These are phyloP conservation scores for Campylomormyrus numenius DNA, from an alignment of 2,113 vertebrate species.

Conservation along the genomic window DNA sequence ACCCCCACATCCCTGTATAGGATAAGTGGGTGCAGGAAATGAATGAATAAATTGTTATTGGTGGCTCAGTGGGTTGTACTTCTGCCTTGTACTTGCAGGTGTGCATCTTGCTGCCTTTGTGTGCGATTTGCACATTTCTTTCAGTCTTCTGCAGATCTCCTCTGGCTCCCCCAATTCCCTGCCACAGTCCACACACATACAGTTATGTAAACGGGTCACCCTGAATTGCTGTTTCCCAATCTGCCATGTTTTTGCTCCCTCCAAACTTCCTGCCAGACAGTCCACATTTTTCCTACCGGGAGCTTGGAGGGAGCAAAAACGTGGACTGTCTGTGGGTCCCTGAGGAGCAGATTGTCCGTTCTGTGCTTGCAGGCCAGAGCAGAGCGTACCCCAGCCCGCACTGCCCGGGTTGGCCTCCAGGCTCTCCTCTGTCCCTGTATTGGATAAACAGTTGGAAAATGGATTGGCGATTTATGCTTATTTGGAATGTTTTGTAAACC, in stretches of 20 bases:
- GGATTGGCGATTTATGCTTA: not conserved
- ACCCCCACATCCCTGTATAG: not conserved
- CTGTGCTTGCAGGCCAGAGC: not conserved
- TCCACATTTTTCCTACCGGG: not conserved
- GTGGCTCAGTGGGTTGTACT: not conserved
- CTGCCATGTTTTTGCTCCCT: not conserved
- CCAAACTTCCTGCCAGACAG: not conserved
- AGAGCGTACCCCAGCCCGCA: too few relatives aligned
- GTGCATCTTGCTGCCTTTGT: not conserved
- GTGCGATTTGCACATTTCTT: not conserved
- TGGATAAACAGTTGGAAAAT: not conserved
- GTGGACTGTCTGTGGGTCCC: not conserved
- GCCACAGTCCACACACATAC: not conserved
- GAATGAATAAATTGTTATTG: not conserved
- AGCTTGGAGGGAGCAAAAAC: not conserved
- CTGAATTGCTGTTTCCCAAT: not conserved
- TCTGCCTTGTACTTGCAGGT: not conserved
- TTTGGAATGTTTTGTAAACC: not conserved
- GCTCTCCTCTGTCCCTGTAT: not conserved
- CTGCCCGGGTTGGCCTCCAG: too few relatives aligned
- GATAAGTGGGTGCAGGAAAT: not conserved
- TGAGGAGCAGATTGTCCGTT: not conserved
- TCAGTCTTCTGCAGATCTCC: not conserved
- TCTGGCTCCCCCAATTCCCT: not conserved
- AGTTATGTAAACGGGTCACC: not conserved